phyloP scores from a whole-genome alignment of 1,140 invertebrate species.

The Achatina immaculata region DNA sequence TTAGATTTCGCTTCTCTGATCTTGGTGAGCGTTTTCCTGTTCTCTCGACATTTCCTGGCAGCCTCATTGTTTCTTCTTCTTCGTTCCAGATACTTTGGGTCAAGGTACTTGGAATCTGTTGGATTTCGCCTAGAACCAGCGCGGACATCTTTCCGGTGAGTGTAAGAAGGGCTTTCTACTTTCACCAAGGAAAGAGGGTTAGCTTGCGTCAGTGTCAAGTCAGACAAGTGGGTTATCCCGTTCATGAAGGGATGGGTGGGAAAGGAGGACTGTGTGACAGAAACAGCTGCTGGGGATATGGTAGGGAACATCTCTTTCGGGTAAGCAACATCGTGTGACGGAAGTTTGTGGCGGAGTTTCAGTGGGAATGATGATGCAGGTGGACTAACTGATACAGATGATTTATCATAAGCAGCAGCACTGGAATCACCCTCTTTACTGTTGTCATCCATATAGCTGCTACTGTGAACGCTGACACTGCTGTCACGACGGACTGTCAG shows the following conservation, averaged over 20 bases:
- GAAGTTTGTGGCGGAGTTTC: slow-evolving; percentile 62
- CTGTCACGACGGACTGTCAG: slow-evolving; percentile 47
- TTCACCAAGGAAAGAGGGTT: slow-evolving; percentile 52
- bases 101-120: slow-evolving; percentile 44
- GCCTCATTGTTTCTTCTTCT: slow-evolving; percentile 67
- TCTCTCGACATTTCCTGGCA: slow-evolving; percentile 66
- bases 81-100: slow-evolving; percentile 64
- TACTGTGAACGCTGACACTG: slow-evolving; percentile 18
- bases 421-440: slow-evolving; percentile 19
- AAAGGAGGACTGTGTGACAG: slow-evolving; percentile 10
- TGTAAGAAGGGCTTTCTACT: slow-evolving; percentile 38
- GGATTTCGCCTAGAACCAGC: not conserved
- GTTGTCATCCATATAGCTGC: slow-evolving; percentile 30
- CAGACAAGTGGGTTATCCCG: slow-evolving; percentile 65
- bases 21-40: slow-evolving; percentile 64
- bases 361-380: slow-evolving; percentile 56
- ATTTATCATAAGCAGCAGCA: not conserved
- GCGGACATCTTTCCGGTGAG: not conserved
- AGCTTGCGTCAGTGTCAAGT: slow-evolving; percentile 59
- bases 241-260: slow-evolving; percentile 45
- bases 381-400: slow-evolving; percentile 31
- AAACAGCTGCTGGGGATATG: slow-evolving; percentile 38
- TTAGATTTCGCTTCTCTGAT: slow-evolving; percentile 71
- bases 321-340: slow-evolving; percentile 33
- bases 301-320: slow-evolving; percentile 29